Base-by-base conservation (phyloP, 2,113 vertebrate species). In the Apeltes quadracus region DNA sequence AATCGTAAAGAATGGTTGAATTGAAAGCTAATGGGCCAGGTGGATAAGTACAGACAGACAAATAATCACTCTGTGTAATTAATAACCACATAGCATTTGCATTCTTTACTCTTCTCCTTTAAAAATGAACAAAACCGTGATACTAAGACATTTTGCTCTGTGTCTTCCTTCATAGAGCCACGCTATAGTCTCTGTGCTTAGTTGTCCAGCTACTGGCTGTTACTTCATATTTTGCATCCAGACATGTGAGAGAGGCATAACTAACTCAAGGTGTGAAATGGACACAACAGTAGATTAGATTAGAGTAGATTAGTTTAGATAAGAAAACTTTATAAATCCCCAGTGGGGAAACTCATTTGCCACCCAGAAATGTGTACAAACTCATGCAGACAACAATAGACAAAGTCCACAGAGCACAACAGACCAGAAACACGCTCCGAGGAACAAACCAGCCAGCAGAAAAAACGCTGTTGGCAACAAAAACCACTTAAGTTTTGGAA, bases 21-120 rank as follows among this genome's bases (percentile, higher is more conserved):
- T 79, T 77, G 70, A 84, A 83, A 85, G 72, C 82, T 89, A 89
- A 90, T 90, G 87, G 76, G 38, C 66, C 87, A 86, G 85, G 82
- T 87, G 80, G 81, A 87, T 69, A 77, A 59, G 55, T 72, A 51
- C 61, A 43, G 76, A 75, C 78, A 75, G 75, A 64, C 10, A 54
- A 78, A 68, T 63, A 55, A 74, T 74, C 74, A 79, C 64, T 75
- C 78, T 2, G 69, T 77, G 70, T 69, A 85, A 89, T 85, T 80
- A 80, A 84, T 86, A 88, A 76, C 63, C 65, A 63, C 48, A 50
- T 70, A 63, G 58, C 55, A 64, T 80, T 84, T 78, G 70, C 72
- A 81, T 78, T 74, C 69, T 36, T 53, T 50, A 56, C 73, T 76
- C 57, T 62, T 77, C 63, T 68, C 38, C 69, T 46, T 78, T 66